These are phyloP conservation scores for Actinia tenebrosa DNA, from an alignment of 64 coral and sea anemone genomes.

Conservation along the genomic window DNA sequence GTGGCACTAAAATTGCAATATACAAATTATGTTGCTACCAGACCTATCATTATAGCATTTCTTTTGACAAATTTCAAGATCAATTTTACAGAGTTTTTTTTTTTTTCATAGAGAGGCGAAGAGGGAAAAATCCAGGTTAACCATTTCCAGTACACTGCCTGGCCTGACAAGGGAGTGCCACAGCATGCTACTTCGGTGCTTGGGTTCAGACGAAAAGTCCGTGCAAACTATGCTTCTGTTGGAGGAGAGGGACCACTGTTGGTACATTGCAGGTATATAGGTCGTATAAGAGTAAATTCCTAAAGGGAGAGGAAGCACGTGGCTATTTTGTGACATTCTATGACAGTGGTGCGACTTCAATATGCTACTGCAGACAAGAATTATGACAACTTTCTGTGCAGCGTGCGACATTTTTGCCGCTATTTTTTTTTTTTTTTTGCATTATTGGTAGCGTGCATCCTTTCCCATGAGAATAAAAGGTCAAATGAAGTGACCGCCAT, in stretches of 20 bases:
- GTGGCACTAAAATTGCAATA: not conserved
- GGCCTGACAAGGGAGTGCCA: slow-evolving; percentile 63
- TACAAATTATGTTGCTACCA: not conserved
- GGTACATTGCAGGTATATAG: slow-evolving; percentile 45
- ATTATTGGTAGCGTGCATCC: too few species aligned
- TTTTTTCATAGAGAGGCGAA: slow-evolving; percentile 8
- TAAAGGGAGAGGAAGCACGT: too few species aligned
- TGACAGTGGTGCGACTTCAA: too few species aligned
- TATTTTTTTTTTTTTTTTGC: too few species aligned
- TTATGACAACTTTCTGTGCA: too few species aligned
- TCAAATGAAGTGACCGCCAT: too few species aligned
- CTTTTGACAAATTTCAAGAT: too few species aligned
- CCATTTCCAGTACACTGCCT: slow-evolving; percentile 54
- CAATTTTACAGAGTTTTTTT: not conserved
- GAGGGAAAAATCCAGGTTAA: slow-evolving; percentile 16
- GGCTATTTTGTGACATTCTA: too few species aligned
- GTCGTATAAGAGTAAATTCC: too few species aligned
- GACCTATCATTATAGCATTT: not conserved
- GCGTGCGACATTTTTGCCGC: too few species aligned
- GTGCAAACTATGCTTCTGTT: slow-evolving; percentile 18
- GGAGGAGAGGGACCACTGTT: slow-evolving; percentile 31
- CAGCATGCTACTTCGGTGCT: slow-evolving; percentile 57
- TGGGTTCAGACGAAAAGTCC: slow-evolving; percentile 32
- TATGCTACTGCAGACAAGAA: too few species aligned
- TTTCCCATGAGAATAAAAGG: too few species aligned